Conservation (phyloP, 2,797 vertebrate species). For the Prunella strophiata region DNA sequence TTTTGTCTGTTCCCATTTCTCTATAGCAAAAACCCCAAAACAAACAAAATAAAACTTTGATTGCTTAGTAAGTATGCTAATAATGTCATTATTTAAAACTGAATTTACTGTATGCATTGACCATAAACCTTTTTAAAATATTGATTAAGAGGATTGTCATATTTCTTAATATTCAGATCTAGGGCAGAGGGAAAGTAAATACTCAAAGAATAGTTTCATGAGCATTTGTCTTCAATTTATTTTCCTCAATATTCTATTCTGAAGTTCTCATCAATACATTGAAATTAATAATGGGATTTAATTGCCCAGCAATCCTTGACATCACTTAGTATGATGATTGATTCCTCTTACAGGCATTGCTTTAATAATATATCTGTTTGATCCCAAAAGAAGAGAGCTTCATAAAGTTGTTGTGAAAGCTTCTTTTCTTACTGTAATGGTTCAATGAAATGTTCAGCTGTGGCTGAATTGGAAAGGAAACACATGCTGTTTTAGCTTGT, state of each 20-base stretch:
- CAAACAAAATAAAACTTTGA: neutral
- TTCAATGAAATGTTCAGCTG: constrained; percentile 1
- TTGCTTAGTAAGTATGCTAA: neutral
- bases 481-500: neutral
- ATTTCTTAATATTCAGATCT: neutral
- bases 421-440: neutral
- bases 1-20: neutral
- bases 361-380: neutral
- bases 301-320: neutral
- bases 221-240: neutral
- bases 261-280: neutral
- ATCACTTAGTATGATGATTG: neutral
- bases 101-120: neutral
- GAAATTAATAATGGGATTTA: neutral
- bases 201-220: neutral
- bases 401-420: neutral
- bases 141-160: neutral
- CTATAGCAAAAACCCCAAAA: neutral
- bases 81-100: neutral
- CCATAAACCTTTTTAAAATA: neutral
- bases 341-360: neutral
- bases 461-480: constrained; percentile 22
- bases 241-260: neutral
- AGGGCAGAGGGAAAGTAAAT: neutral
- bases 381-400: neutral